Evolutionary conservation across 2,113 vertebrate species (phyloP), one percentile per base, ranked within the genome.

Genomic region (Talpa occidentalis): DNA sequence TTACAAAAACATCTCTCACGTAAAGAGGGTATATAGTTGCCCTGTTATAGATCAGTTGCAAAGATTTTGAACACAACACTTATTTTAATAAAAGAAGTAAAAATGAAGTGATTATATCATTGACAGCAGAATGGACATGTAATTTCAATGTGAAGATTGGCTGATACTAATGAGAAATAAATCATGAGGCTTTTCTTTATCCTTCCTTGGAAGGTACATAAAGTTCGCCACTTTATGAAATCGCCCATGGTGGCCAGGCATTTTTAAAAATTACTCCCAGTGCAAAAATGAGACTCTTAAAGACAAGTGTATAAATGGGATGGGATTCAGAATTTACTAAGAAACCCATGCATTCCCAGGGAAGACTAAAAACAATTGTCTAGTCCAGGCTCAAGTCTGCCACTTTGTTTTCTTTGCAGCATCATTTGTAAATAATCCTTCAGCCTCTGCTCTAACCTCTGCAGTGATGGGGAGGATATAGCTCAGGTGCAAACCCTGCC

Each of bases 151-250:
- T 94, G 82, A 88, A 76, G 77, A 24, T 73, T 92, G 49, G 81
- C 42, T 72, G 44, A 86, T 85, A 67, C 44, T 66, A 81, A 84
- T 88, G 77, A 88, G 93, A 92, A 94, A 66, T 16, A 78, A 76
- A 37, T 35, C 95, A 44, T 19, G 64, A 88, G 74, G 19, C 14
- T 78, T 59, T 22, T 54, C 37, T 86, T 73, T 69, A 54, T 80
- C 44, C 40, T 5, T 28, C 22, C 35, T 22, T 12, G 17, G 14
- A 11, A 88, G 26, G 28, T 74, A 14, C 66, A 82, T 95, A n/a
- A 21, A 40, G 5, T 56, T 91, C 17, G 6, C 21, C 24, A 10
- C 62, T 90, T 92, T 70, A 79, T 47, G 67, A 88, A 87, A 69
- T 47, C 64, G 32, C 77, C 44, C 59, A 26, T 19, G 22, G 52